phyloP scores from a whole-genome alignment of 2,888 invertebrate genomes.

The Uloborus plumipes region DNA sequence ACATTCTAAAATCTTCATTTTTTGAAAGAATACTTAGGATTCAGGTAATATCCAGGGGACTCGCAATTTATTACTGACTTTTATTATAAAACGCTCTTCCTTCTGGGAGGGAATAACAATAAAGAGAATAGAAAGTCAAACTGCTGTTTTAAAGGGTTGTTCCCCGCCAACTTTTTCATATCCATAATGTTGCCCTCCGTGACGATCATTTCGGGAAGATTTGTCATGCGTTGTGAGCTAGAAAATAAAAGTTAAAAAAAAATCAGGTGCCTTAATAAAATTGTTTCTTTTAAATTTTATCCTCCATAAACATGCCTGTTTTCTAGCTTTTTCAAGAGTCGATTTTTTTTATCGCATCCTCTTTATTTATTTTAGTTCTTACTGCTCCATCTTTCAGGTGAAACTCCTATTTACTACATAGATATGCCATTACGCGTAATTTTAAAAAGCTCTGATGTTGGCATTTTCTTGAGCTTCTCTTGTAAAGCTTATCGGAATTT shows the following conservation, averaged over 20 bases:
- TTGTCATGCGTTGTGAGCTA: conserved; percentile 3
- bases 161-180: conserved; percentile 41
- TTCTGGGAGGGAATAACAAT: conserved; percentile 37
- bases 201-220: conserved; percentile 34
- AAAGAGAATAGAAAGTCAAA: conserved; percentile 16
- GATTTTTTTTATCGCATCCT: conserved; percentile 1
- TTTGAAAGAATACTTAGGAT: conserved; percentile 15
- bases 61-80: conserved; percentile 50
- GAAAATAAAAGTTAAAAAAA: conserved; percentile 19
- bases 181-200: conserved; percentile 23
- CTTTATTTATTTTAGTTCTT: conserved; percentile 34
- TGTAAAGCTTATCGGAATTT: too few species aligned
- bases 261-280: not conserved
- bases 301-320: conserved; percentile 32
- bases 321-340: too few species aligned
- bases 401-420: not conserved
- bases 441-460: not conserved
- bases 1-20: too few species aligned
- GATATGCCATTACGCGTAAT: conserved; percentile 11
- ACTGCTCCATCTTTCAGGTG: conserved; percentile 11
- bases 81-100: conserved; percentile 35
- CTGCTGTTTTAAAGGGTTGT: conserved; percentile 34
- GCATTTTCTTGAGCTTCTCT: not conserved
- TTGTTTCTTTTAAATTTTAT: conserved; percentile 18
- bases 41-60: conserved; percentile 25